Base-by-base conservation (phyloP, 2,113 vertebrate genomes). In the Reinhardtius hippoglossoides region DNA sequence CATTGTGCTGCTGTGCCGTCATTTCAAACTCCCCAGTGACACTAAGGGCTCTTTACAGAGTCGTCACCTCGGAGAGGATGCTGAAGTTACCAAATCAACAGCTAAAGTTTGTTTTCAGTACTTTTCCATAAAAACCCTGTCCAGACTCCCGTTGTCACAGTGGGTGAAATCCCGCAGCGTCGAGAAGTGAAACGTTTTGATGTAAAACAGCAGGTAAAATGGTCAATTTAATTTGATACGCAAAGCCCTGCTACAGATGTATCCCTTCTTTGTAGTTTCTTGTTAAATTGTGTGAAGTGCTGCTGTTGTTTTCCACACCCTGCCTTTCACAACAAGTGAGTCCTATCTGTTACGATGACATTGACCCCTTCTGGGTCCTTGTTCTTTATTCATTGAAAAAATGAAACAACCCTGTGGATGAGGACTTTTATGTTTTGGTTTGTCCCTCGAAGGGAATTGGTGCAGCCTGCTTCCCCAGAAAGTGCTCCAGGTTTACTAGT, bases 381-480 rank as follows among this genome's bases (percentile, higher is more conserved):
- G 13, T 16, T 48, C 44, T 84, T 55, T 48, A 26, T 60, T 24
- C 72, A 50, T 21, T 71, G 57, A 56, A 74, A 75, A 18, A 78
- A 74, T 71, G 63, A 78, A 78, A 78, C 56, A 48, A 48, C 75
- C 46, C 31, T 71, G n/a, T 60, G 76, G 73, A 67, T 59, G 63
- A 84, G 62, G 18, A 76, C 27, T 71, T 67, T 24, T 20, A 62
- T 27, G 31, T 23, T 50, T 37, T 58, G 20, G 46, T 75, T 73
- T 60, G 62, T 72, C 55, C 48, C 46, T n/a, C 2, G 37, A 58
- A 42, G 27, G 10, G 8, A 27, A 27, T 8, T 52, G 58, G 13
- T 59, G 23, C 59, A 57, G 27, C n/a, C 56, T 24, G 14, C 26
- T 71, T 23, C 21, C 13, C 52, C n/a, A 18, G 44, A 62, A 48